Percentiles rank a stretch among this genome's conserved stretches.
Evolutionary conservation across 2,888 invertebrate species (phyloP).

Genomic region (Seira ritae): DNA sequence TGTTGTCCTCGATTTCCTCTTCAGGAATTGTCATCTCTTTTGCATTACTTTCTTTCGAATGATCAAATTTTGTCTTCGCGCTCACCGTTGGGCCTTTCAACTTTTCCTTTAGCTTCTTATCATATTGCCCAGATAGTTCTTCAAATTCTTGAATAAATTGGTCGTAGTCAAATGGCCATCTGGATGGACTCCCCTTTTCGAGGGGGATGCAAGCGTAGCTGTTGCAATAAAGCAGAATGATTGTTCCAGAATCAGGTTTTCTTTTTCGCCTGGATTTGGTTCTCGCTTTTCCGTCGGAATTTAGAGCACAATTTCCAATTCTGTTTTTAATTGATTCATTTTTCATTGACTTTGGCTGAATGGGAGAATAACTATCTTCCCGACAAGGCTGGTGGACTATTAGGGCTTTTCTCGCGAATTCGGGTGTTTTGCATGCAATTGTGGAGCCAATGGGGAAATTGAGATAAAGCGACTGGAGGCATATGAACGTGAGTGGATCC

Average conservation of each 20-base stretch:
- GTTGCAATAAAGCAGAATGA: conserved; percentile 70
- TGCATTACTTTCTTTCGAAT: background rate
- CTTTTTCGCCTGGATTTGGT: background rate
- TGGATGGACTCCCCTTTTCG: conserved; percentile 53
- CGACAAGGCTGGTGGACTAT: conserved; percentile 51
- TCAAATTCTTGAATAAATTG: conserved; percentile 68
- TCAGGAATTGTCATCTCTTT: background rate
- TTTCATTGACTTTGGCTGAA: background rate
- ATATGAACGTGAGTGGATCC: conserved; percentile 66
- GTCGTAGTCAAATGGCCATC: conserved; percentile 70
- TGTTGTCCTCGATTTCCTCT: background rate
- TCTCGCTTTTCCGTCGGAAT: background rate
- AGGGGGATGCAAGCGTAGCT: conserved; percentile 65
- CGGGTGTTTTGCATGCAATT: conserved; percentile 68
- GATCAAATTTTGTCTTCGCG: conserved; percentile 37
- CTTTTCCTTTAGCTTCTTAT: conserved; percentile 30
- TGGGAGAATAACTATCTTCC: background rate
- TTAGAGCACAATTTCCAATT: background rate
- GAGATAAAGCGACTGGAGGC: conserved; percentile 67
- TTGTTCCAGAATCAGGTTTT: conserved; percentile 31
- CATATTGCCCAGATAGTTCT: conserved; percentile 48
- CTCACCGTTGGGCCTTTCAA: background rate
- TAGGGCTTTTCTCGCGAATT: conserved; percentile 62
- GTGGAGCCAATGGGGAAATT: conserved; percentile 66
- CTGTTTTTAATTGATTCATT: background rate